Percentiles rank a stretch among this genome's conserved stretches.
phyloP scores from a whole-genome alignment of 2,888 invertebrate species.

The Idaea biselata region DNA sequence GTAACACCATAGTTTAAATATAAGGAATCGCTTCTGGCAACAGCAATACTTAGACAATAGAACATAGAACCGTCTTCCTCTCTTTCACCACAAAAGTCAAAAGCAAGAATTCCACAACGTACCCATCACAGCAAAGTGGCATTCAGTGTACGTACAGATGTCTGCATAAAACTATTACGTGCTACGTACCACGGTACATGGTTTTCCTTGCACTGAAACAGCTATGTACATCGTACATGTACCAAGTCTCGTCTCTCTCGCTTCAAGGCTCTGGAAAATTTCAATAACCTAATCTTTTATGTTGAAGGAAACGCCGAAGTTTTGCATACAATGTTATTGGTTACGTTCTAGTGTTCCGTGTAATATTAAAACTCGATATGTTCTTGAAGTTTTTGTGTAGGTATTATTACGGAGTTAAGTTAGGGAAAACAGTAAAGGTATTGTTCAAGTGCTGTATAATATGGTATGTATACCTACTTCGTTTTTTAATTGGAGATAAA shows the following conservation, averaged over 20 bases:
- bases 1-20: too few relatives aligned
- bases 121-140: slow-evolving; percentile 2
- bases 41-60: too few relatives aligned
- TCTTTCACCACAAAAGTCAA: background rate
- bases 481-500: too few relatives aligned
- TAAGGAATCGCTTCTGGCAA: too few relatives aligned
- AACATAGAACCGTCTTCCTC: background rate
- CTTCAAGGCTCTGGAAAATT: slow-evolving; percentile 55
- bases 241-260: slow-evolving; percentile 38
- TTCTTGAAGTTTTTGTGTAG: background rate
- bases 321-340: slow-evolving; percentile 55
- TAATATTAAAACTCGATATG: background rate
- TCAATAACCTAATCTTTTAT: slow-evolving; percentile 60
- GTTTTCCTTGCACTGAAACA: slow-evolving; percentile 35
- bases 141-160: slow-evolving; percentile 37
- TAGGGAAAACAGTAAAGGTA: too few relatives aligned
- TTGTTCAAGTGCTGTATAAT: too few relatives aligned
- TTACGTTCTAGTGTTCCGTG: slow-evolving; percentile 47
- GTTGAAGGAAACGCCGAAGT: slow-evolving; percentile 39
- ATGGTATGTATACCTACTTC: too few relatives aligned
- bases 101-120: background rate
- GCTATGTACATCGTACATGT: slow-evolving; percentile 24
- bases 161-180: slow-evolving; percentile 22
- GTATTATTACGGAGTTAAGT: background rate
- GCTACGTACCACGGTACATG: slow-evolving; percentile 31